Evolutionary conservation across 1,140 invertebrate genomes (phyloP).

Genomic region (Pseudomyrmex concolor): DNA sequence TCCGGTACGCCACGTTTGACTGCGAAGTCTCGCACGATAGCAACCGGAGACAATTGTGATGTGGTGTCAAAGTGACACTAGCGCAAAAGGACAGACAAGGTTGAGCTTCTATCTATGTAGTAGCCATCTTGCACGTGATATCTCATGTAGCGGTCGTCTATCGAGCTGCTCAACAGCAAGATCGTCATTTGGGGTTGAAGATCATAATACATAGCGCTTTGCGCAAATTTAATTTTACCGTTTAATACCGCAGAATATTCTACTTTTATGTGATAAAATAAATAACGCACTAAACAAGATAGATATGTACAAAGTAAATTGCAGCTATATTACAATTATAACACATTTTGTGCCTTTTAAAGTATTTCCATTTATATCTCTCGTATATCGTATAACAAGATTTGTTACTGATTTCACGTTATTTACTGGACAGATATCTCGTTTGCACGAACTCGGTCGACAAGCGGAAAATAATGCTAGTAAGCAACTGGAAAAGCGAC

Average conservation of each 20-base stretch:
- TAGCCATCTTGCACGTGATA: slow-evolving; percentile 39
- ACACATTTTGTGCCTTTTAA: neutral
- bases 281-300: too few species aligned
- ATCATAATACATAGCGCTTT: neutral
- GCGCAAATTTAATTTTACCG: neutral
- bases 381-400: neutral
- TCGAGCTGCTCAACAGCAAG: slow-evolving; percentile 16
- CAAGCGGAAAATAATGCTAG: slow-evolving; percentile 7
- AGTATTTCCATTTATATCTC: neutral
- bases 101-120: slow-evolving; percentile 24
- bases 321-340: neutral
- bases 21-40: slow-evolving; percentile 48
- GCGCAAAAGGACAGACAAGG: slow-evolving; percentile 29
- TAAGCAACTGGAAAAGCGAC: slow-evolving; percentile 14
- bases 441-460: neutral
- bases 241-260: neutral
- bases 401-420: neutral
- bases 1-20: slow-evolving; percentile 34
- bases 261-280: neutral
- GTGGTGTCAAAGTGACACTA: slow-evolving; percentile 53
- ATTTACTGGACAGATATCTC: slow-evolving; percentile 28
- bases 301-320: too few species aligned
- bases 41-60: slow-evolving; percentile 61
- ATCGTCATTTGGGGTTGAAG: neutral
- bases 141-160: slow-evolving; percentile 30